Conservation (phyloP, 2,797 vertebrate genomes). For the Staurois parvus region DNA sequence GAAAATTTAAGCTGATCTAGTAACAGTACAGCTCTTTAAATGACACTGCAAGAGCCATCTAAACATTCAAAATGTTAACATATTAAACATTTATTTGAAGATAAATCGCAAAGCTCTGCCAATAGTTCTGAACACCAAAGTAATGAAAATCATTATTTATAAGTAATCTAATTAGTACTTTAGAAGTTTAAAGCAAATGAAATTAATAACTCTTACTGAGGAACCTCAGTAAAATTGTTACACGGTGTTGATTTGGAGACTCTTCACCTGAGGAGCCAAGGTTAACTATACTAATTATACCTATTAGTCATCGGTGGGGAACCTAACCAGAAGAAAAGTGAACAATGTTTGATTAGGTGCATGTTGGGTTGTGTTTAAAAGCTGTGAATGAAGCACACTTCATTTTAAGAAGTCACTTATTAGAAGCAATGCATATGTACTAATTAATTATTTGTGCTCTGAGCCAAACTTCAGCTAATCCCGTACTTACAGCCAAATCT, state of each 20-base stretch:
- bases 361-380: constrained; percentile 36
- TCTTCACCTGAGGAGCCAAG: background rate
- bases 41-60: background rate
- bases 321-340: background rate
- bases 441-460: constrained; percentile 60
- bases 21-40: background rate
- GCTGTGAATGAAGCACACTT: constrained; percentile 49
- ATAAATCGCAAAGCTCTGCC: background rate
- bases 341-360: background rate
- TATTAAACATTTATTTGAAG: background rate
- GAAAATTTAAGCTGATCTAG: background rate
- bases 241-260: background rate
- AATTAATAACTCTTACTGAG: background rate
- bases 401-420: constrained; percentile 19
- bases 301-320: background rate
- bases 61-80: background rate
- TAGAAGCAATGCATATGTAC: constrained; percentile 43
- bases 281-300: constrained; percentile 6
- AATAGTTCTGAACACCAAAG: background rate
- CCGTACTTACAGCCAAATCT: constrained; percentile 99
- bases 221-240: background rate
- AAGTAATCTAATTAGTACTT: background rate
- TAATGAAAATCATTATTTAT: background rate
- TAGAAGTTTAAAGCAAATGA: background rate
- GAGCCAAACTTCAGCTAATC: constrained; percentile 65